These are phyloP conservation scores for Dinomys branickii DNA, from an alignment of 2,113 vertebrate genomes.

Conservation along the genomic window DNA sequence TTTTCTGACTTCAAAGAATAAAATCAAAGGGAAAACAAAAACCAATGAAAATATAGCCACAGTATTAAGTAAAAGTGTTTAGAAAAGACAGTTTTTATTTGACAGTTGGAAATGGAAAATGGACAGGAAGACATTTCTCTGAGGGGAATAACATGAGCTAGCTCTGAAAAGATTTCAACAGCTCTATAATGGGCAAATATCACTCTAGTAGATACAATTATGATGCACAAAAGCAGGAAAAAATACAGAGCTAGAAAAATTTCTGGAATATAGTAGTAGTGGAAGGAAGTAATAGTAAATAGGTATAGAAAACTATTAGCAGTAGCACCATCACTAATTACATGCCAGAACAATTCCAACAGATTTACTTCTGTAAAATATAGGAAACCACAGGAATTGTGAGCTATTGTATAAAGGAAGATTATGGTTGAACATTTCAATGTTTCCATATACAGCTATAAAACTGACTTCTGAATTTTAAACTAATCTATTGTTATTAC, in stretches of 20 bases:
- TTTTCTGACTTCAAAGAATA: neutral
- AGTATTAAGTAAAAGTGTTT: neutral
- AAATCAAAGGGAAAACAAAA: neutral
- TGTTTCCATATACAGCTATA: neutral
- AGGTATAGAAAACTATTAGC: neutral
- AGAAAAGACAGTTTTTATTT: neutral
- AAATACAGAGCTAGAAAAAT: neutral
- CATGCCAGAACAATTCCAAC: neutral
- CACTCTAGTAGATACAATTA: neutral
- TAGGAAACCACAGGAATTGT: neutral
- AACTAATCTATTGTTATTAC: constrained; percentile 12
- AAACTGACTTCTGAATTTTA: constrained; percentile 40
- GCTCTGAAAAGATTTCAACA: neutral
- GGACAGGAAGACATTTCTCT: neutral
- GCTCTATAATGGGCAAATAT: neutral
- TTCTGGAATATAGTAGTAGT: neutral
- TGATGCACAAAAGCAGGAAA: neutral
- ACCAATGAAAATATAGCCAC: neutral
- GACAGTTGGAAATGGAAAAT: neutral
- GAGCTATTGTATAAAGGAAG: neutral
- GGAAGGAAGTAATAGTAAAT: neutral
- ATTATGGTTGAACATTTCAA: neutral
- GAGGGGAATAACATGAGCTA: neutral
- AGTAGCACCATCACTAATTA: neutral
- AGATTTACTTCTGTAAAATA: neutral